These are phyloP conservation scores for Heteromyza rotundicornis DNA, from an alignment of 2,888 invertebrate species.

Conservation along the genomic window DNA sequence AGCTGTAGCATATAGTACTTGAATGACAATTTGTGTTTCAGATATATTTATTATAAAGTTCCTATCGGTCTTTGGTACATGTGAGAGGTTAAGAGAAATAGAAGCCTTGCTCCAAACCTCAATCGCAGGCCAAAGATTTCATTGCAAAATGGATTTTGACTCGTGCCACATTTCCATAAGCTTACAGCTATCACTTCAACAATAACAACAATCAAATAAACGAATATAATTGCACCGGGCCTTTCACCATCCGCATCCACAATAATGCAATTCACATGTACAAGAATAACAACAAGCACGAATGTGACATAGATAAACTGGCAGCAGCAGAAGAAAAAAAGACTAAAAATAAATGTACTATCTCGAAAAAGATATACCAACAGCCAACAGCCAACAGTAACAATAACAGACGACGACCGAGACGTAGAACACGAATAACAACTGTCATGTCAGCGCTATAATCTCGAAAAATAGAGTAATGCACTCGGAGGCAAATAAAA, in stretches of 20 bases:
- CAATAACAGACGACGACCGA: background rate
- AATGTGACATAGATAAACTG: constrained; percentile 7
- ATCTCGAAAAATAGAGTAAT: constrained; percentile 8
- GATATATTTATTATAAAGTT: too few species aligned
- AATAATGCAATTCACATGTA: background rate
- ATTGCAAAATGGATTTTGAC: background rate
- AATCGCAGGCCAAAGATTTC: too few species aligned
- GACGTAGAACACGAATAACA: background rate
- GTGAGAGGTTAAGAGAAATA: too few species aligned
- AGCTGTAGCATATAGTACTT: too few species aligned
- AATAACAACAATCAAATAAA: background rate
- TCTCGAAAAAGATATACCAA: background rate
- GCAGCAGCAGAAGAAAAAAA: background rate
- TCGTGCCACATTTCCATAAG: background rate
- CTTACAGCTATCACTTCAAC: background rate
- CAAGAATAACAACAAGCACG: background rate
- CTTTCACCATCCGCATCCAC: background rate
- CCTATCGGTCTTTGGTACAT: too few species aligned
- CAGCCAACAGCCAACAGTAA: background rate
- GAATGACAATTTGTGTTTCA: too few species aligned
- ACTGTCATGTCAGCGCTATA: constrained; percentile 9
- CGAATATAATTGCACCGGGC: background rate
- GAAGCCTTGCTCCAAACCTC: too few species aligned
- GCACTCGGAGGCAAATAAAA: constrained; percentile 13
- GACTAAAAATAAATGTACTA: background rate